A percentile compares a stretch with the other conserved stretches of the same genome.
These are phyloP conservation scores for Henricia sp. DNA, from an alignment of 53 echinoderm and acorn worm species.

Conservation along the genomic window DNA sequence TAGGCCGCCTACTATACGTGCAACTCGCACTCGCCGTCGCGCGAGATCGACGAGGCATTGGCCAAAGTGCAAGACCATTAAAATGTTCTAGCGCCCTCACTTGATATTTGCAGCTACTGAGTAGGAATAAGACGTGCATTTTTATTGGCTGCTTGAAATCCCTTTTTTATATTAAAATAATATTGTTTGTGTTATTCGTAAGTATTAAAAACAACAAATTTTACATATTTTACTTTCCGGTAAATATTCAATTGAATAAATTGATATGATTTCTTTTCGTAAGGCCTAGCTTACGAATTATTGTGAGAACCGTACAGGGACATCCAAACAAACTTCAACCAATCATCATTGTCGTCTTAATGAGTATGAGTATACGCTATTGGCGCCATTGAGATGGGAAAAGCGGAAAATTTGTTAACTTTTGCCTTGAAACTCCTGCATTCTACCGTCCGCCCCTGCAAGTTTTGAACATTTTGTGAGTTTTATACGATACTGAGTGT, in stretches of 20 bases:
- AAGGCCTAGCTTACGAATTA: not conserved
- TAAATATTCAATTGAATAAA: not conserved
- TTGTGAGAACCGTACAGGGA: not conserved
- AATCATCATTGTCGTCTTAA: constrained; percentile 6
- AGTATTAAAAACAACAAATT: not conserved
- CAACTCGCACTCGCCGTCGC: not conserved
- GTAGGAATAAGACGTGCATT: not conserved
- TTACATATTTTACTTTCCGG: not conserved
- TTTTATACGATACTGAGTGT: not conserved
- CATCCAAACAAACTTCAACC: not conserved
- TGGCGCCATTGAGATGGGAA: constrained; percentile 63
- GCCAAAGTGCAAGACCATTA: not conserved
- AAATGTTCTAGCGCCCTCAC: constrained; percentile 55
- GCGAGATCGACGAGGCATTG: not conserved
- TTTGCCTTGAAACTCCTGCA: not conserved
- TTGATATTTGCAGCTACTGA: constrained; percentile 10
- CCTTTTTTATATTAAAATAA: not conserved
- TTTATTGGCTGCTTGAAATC: constrained; percentile 13
- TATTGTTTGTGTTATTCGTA: too few relatives aligned
- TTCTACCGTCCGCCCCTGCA: not conserved
- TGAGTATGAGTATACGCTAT: constrained; percentile 1
- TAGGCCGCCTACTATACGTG: too few relatives aligned
- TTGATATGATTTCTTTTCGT: not conserved
- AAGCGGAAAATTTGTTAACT: constrained; percentile 3
- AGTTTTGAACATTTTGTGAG: not conserved